These are phyloP conservation scores for Hedychridium roseum DNA, from an alignment of 2,888 invertebrate species.

Conservation along the genomic window DNA sequence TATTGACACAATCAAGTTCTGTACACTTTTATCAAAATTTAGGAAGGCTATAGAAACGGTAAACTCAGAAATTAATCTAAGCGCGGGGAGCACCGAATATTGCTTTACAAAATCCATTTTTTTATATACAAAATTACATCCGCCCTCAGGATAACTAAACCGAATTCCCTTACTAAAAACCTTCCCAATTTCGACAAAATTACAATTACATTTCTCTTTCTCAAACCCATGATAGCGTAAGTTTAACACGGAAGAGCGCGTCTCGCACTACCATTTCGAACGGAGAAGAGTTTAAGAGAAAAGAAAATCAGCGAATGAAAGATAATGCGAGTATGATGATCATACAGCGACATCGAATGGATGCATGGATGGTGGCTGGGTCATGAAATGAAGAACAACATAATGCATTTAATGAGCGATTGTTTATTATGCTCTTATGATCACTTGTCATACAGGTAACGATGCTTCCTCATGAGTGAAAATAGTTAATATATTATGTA, in stretches of 20 bases:
- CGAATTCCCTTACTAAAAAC: no score
- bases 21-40: slow-evolving; percentile 25
- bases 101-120: no score
- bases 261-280: slow-evolving; percentile 1
- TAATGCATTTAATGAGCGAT: slow-evolving; percentile 65
- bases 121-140: not conserved
- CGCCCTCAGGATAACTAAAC: not conserved
- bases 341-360: slow-evolving; percentile 40
- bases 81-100: no score
- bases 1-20: slow-evolving; percentile 7
- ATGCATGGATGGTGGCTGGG: slow-evolving; percentile 53
- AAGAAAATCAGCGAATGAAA: slow-evolving; percentile 16
- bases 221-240: not conserved
- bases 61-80: no score
- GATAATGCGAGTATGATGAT: slow-evolving; percentile 35
- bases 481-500: slow-evolving; percentile 65
- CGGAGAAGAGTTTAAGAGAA: slow-evolving; percentile 1
- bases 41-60: slow-evolving; percentile 27
- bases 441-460: slow-evolving; percentile 65
- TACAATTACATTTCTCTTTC: slow-evolving; percentile 21
- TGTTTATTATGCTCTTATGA: slow-evolving; percentile 65
- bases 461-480: slow-evolving; percentile 65
- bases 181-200: slow-evolving; percentile 37
- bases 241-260: not conserved
- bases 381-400: slow-evolving; percentile 65